phyloP scores from a whole-genome alignment of 1,140 invertebrate genomes.

The Cephus cinctus region DNA sequence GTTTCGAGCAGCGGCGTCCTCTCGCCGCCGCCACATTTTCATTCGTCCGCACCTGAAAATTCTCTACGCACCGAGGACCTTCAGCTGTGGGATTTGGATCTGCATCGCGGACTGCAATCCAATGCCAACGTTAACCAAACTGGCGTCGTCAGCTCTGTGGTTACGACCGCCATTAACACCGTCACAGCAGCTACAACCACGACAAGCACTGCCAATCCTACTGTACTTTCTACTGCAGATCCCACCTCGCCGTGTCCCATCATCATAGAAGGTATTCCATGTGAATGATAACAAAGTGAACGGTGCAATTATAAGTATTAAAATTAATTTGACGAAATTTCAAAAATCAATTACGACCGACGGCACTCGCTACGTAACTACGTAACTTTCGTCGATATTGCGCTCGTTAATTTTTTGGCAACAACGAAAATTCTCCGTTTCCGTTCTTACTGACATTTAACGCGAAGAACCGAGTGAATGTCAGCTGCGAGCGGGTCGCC shows the following conservation, averaged over 20 bases:
- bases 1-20: slow-evolving; percentile 47
- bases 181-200: background rate
- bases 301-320: too few species aligned
- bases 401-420: too few species aligned
- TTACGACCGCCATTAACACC: slow-evolving; percentile 21
- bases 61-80: slow-evolving; percentile 69
- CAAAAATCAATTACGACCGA: too few species aligned
- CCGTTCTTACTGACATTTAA: too few species aligned
- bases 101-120: slow-evolving; percentile 49
- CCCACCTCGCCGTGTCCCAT: slow-evolving; percentile 39
- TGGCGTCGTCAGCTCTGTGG: too few species aligned
- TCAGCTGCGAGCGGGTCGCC: slow-evolving; percentile 35
- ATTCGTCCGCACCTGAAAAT: slow-evolving; percentile 64
- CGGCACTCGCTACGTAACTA: too few species aligned
- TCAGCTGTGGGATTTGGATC: slow-evolving; percentile 77
- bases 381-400: too few species aligned
- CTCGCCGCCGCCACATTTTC: slow-evolving; percentile 43
- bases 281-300: too few species aligned
- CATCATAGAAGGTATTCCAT: slow-evolving; percentile 40
- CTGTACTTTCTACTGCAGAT: slow-evolving; percentile 20
- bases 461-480: too few species aligned
- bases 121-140: too few species aligned
- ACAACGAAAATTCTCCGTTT: too few species aligned
- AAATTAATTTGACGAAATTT: too few species aligned
- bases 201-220: slow-evolving; percentile 6